Conservation (phyloP, 2,888 invertebrate species). For the Chromoteleia sp. region DNA sequence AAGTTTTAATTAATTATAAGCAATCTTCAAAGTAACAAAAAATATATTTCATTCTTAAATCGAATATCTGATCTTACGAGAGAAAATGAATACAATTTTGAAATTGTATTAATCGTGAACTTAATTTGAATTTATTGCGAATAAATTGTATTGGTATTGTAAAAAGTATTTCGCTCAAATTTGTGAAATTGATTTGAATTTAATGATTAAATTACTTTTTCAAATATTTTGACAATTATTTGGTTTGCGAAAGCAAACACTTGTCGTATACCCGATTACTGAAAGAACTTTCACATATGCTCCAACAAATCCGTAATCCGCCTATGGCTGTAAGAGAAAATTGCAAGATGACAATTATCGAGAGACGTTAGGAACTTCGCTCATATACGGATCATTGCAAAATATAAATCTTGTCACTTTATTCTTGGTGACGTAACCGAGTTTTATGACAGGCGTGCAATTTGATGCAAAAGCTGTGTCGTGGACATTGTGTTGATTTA, state of each 20-base stretch:
- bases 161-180: no score
- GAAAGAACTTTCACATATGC: constrained; percentile 49
- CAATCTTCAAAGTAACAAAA: neutral
- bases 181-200: no score
- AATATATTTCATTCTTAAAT: no score
- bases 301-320: constrained; percentile 29
- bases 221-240: no score
- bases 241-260: no score
- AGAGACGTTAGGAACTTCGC: constrained; percentile 23
- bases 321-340: constrained; percentile 52
- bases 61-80: neutral
- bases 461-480: constrained; percentile 29
- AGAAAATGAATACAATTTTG: neutral
- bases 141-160: no score
- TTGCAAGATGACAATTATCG: constrained; percentile 52
- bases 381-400: constrained; percentile 52
- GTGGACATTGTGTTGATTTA: constrained; percentile 41
- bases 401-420: constrained; percentile 66
- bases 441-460: constrained; percentile 47
- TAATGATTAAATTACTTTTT: no score
- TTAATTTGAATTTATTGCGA: no score
- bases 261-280: constrained; percentile 4
- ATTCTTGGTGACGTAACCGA: constrained; percentile 48
- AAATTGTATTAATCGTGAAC: no score
- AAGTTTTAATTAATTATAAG: constrained; percentile 1